phyloP scores from a whole-genome alignment of 2,888 invertebrate species.

The Scaptomyza cyrtandrae region DNA sequence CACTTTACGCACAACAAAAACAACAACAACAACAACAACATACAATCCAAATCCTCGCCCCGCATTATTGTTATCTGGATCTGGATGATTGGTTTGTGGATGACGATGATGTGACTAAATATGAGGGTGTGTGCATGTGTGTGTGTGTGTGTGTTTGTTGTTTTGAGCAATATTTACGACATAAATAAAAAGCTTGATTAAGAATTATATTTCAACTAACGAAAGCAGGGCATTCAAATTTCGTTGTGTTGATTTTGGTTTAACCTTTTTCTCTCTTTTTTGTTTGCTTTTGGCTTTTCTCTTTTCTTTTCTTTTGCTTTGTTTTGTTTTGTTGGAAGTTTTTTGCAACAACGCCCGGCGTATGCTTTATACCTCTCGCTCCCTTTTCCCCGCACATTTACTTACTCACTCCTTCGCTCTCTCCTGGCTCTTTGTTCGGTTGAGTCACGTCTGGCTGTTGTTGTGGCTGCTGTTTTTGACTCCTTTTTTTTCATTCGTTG shows the following conservation, averaged over 20 bases:
- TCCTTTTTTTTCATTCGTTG: constrained; percentile 38
- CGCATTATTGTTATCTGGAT: constrained; percentile 15
- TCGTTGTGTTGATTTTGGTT: constrained; percentile 10
- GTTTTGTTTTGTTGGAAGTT: constrained; percentile 19
- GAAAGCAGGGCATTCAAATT: background rate
- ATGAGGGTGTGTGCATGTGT: constrained; percentile 5
- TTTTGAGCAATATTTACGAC: background rate
- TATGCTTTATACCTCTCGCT: background rate
- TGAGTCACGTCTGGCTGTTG: constrained; percentile 53
- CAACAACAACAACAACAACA: background rate
- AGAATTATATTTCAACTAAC: too few species aligned
- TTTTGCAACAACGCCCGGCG: constrained; percentile 22
- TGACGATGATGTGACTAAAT: background rate
- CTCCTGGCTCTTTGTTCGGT: constrained; percentile 41
- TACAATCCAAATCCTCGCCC: background rate
- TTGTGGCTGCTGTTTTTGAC: constrained; percentile 43
- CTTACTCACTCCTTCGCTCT: constrained; percentile 4
- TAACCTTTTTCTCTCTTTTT: constrained; percentile 3
- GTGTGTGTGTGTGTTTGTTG: constrained; percentile 10
- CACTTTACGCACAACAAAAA: constrained; percentile 57
- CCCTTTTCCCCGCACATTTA: background rate
- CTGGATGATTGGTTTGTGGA: constrained; percentile 14
- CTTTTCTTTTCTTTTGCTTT: constrained; percentile 17
- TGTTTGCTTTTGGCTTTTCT: background rate
- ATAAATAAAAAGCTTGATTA: too few species aligned